Conservation (phyloP, 2,113 vertebrate genomes). For the Pyrgilauda ruficollis region DNA sequence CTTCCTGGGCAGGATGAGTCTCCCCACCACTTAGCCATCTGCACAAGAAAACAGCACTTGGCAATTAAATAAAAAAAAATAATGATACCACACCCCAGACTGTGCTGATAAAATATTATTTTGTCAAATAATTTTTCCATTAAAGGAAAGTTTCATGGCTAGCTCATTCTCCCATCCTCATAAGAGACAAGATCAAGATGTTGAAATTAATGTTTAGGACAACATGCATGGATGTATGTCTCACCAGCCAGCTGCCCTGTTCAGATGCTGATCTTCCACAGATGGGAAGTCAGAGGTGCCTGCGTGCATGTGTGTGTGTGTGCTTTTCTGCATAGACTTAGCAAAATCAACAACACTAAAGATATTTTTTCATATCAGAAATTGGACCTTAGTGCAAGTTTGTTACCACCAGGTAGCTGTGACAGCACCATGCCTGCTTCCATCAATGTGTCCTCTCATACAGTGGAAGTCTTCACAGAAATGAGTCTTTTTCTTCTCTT, state of each 20-base stretch:
- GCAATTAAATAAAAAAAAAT: background rate
- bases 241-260: background rate
- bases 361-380: background rate
- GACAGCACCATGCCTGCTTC: background rate
- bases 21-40: background rate
- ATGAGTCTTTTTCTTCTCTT: background rate
- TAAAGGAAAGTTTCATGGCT: background rate
- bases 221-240: accelerated
- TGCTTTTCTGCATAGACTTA: background rate
- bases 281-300: background rate
- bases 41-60: background rate
- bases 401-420: background rate
- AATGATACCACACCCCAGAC: background rate
- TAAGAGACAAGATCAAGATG: background rate
- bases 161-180: background rate
- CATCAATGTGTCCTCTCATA: background rate
- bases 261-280: background rate
- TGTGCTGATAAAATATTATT: background rate
- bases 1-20: background rate
- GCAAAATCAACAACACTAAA: background rate
- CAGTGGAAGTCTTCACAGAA: background rate
- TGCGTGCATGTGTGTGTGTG: background rate
- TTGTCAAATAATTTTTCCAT: background rate
- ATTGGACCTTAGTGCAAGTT: background rate
- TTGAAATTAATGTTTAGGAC: background rate